Evolutionary conservation across 2,113 vertebrate genomes (phyloP), one percentile per base, ranked within the genome.

Genomic region (Mesoclemmys tuberculata): DNA sequence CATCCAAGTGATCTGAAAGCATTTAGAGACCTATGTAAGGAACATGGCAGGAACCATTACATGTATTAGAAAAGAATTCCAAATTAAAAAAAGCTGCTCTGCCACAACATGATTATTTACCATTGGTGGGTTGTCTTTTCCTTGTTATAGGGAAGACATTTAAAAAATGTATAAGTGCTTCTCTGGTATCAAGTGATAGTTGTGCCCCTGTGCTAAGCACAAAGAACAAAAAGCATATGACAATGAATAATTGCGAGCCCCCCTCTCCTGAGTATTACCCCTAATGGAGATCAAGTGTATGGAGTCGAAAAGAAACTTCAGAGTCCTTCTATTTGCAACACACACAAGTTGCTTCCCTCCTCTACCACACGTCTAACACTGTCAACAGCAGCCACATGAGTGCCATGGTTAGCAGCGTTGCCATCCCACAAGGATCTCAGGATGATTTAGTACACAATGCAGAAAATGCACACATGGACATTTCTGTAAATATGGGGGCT

Each of bases 401-500:
- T 93, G 44, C 41, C 49, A 16, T 78, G 85, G 38, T 52, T 94
- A 80, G 46, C 92, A 87, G 78, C 82, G n/a, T 87, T 92, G 61
- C 24, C 35, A 93, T 95, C 93, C 93, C 26, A 92, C 5, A 80
- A 58, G 10, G 89, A 82, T 21, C 92, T 87, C 49, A 29, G 29
- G 87, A 91, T 46, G 24, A 90, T 93, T 85, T 88, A 84, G 56
- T 78, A 75, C 4, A 93, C 80, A 90, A 85, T 93, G 90, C 90
- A 58, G 56, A 92, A 95, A 90, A 88, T 10, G 10, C 58, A 12
- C 90, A 87, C 74, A 88, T 88, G 92, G 38, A 85, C 52, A 64
- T 87, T 86, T 96, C 88, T 90, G 38, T 56, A 94, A 94, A 96
- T 92, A 95, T 88, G 74, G 85, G 74, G 81, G 85, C 16, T n/a